phyloP scores from a whole-genome alignment of 37 sponge, comb jelly and placozoan genomes.

The Dysidea cf. avara region DNA sequence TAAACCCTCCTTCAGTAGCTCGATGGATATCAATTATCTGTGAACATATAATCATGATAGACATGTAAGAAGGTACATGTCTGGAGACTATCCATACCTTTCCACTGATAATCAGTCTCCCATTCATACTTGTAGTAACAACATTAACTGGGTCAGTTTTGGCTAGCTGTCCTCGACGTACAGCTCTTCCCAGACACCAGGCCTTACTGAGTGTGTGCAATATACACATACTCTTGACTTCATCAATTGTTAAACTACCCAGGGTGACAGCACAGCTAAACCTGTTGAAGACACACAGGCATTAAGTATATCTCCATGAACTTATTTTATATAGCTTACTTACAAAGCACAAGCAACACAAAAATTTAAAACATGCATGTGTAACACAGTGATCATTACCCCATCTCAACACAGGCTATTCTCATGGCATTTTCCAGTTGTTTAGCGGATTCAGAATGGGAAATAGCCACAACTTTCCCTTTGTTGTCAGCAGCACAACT shows the following conservation, averaged over 20 bases:
- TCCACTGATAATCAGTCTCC: constrained; percentile 59
- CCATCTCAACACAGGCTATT: constrained; percentile 58
- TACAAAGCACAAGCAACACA: no score
- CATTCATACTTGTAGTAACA: constrained; percentile 41
- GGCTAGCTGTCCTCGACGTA: constrained; percentile 35
- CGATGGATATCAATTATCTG: constrained; percentile 60
- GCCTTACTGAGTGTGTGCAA: constrained; percentile 56
- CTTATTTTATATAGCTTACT: no score
- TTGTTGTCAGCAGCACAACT: constrained; percentile 54
- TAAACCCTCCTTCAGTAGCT: constrained; percentile 56
- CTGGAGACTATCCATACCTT: constrained; percentile 68
- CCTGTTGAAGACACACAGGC: no score
- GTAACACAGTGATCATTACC: constrained; percentile 66
- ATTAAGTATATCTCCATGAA: no score
- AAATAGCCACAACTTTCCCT: constrained; percentile 47
- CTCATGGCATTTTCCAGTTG: constrained; percentile 71
- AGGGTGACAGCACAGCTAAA: constrained; percentile 49
- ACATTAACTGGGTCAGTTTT: constrained; percentile 45
- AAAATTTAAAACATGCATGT: no score
- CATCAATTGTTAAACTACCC: constrained; percentile 29
- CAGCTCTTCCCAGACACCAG: constrained; percentile 73
- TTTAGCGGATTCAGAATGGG: constrained; percentile 23
- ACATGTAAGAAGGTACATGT: no score
- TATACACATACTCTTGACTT: constrained; percentile 47
- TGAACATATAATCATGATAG: no score